A percentile compares a stretch with the other conserved stretches of the same genome.
These are phyloP conservation scores for Nematolebias whitei DNA, from an alignment of 2,113 vertebrate genomes.

Conservation along the genomic window DNA sequence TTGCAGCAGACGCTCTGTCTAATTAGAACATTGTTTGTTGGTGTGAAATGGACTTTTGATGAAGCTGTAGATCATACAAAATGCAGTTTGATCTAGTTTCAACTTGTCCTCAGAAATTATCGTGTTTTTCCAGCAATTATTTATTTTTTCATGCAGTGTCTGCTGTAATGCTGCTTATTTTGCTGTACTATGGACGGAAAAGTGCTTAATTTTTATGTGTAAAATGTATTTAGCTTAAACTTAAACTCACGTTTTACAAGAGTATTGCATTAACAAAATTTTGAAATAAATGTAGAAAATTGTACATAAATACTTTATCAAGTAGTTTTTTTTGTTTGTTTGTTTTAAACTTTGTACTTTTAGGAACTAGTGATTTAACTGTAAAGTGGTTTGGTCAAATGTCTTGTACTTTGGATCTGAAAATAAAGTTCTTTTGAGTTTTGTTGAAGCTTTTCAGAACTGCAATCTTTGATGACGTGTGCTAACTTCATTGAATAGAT, in stretches of 20 bases:
- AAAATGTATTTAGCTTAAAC: background rate
- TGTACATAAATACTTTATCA: too few species aligned
- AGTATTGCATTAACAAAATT: too few species aligned
- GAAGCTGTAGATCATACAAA: conserved; percentile 42
- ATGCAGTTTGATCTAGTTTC: conserved; percentile 69
- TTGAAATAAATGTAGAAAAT: too few species aligned
- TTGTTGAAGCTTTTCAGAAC: too few species aligned
- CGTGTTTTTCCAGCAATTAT: background rate
- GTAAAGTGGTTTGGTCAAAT: too few species aligned
- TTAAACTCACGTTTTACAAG: background rate
- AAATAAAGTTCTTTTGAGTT: too few species aligned
- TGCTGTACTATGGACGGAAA: background rate
- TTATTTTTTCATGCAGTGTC: conserved; percentile 17
- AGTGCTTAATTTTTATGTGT: background rate
- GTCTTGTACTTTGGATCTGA: too few species aligned
- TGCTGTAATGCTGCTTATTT: conserved; percentile 4
- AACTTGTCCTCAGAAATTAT: conserved; percentile 32
- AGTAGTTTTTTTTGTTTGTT: too few species aligned
- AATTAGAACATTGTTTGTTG: conserved; percentile 64
- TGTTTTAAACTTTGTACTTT: too few species aligned
- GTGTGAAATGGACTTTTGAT: conserved; percentile 54
- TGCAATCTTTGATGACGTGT: too few species aligned
- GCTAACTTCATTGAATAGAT: too few species aligned
- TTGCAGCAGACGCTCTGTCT: conserved; percentile 41
- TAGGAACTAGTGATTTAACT: too few species aligned